These are phyloP conservation scores for Uria lomvia DNA, from an alignment of 2,113 vertebrate species.

Conservation along the genomic window DNA sequence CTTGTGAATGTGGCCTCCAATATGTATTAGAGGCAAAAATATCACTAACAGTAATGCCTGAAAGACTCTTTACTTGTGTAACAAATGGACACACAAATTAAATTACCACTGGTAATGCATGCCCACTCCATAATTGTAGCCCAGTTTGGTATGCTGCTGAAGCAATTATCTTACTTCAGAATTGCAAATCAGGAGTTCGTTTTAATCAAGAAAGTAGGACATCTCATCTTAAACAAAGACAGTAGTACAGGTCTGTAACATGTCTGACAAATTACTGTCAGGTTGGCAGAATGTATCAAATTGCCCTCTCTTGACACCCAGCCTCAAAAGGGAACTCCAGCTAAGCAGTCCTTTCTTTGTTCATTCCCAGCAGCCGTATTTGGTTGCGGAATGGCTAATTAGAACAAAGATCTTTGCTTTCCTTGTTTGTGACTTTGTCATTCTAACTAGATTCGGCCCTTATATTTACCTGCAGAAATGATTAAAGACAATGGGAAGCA, in stretches of 20 bases:
- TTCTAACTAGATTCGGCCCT: background rate
- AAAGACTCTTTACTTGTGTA: conserved; percentile 28
- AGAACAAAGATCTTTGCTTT: background rate
- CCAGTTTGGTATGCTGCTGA: conserved; percentile 19
- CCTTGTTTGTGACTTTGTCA: background rate
- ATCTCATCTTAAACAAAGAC: background rate
- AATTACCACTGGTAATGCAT: conserved; percentile 47
- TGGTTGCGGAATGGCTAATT: background rate
- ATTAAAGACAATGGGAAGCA: background rate
- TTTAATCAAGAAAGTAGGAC: background rate
- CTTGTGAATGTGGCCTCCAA: conserved; percentile 28
- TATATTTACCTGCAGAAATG: background rate
- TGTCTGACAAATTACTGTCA: background rate
- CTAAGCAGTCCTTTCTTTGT: background rate
- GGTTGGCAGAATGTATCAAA: background rate
- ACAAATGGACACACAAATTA: conserved; percentile 63
- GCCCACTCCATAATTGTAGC: background rate
- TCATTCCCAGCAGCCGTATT: background rate
- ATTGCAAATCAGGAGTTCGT: background rate
- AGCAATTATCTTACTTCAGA: conserved; percentile 39
- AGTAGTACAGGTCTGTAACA: background rate
- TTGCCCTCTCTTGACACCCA: background rate
- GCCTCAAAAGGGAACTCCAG: background rate
- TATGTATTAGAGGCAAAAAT: conserved; percentile 40
- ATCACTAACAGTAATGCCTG: background rate